phyloP scores from a whole-genome alignment of 2,888 invertebrate species.

The Drosophila paranaensis region DNA sequence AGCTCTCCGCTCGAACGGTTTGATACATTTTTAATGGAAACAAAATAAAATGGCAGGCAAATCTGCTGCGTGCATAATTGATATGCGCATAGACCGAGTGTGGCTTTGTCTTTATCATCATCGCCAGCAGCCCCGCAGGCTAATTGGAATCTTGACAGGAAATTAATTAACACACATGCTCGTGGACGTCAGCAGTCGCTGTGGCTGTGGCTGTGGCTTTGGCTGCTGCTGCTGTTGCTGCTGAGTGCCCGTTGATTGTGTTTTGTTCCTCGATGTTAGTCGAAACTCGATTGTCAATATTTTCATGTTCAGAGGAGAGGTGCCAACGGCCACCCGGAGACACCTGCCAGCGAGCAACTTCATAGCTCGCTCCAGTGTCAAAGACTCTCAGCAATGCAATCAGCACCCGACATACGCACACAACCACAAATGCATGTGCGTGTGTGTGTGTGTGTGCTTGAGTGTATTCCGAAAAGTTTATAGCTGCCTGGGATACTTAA shows the following conservation, averaged over 20 bases:
- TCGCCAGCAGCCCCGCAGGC: slow-evolving; percentile 2
- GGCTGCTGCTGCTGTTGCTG: background rate
- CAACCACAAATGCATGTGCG: background rate
- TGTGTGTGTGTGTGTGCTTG: slow-evolving; percentile 44
- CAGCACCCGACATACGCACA: slow-evolving; percentile 21
- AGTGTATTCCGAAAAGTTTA: slow-evolving; percentile 57
- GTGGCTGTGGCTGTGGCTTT: background rate
- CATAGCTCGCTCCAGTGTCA: slow-evolving; percentile 40
- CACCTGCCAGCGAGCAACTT: slow-evolving; percentile 20
- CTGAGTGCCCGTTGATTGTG: slow-evolving; percentile 9
- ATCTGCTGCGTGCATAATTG: slow-evolving; percentile 66
- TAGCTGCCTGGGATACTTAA: slow-evolving; percentile 19
- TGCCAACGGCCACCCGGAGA: slow-evolving; percentile 36
- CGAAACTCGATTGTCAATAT: slow-evolving; percentile 8
- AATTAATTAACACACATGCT: slow-evolving; percentile 57
- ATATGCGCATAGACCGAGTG: slow-evolving; percentile 30
- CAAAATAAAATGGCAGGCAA: slow-evolving; percentile 40
- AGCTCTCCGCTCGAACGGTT: slow-evolving; percentile 13
- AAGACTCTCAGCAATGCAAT: slow-evolving; percentile 63
- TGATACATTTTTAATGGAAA: slow-evolving; percentile 58
- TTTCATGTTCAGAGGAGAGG: background rate
- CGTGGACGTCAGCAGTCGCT: background rate
- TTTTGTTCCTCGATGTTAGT: background rate
- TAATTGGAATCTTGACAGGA: slow-evolving; percentile 26
- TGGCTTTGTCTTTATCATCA: slow-evolving; percentile 12